These are phyloP conservation scores for Hirtodrosophila confusa DNA, from an alignment of 2,888 invertebrate species.

Conservation along the genomic window DNA sequence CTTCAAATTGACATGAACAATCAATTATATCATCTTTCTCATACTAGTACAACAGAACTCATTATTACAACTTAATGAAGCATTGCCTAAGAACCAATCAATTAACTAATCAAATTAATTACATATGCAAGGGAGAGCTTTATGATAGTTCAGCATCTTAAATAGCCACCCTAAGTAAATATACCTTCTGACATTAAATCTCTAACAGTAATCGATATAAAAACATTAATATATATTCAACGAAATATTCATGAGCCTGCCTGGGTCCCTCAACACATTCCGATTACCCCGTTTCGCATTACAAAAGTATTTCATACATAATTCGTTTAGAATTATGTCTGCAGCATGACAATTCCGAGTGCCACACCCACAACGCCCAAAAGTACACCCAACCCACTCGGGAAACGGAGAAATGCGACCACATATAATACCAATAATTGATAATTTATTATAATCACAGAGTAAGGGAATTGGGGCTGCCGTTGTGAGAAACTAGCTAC, in stretches of 20 bases:
- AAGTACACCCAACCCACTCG: neutral
- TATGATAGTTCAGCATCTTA: neutral
- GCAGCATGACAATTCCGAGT: slow-evolving; percentile 59
- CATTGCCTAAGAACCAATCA: too few species aligned
- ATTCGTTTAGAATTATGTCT: slow-evolving; percentile 75
- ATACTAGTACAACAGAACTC: too few species aligned
- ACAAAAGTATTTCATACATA: slow-evolving; percentile 50
- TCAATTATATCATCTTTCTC: too few species aligned
- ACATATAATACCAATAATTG: slow-evolving; percentile 75
- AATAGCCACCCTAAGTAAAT: slow-evolving; percentile 6
- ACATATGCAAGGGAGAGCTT: neutral
- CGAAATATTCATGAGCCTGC: slow-evolving; percentile 39
- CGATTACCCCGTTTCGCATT: slow-evolving; percentile 35
- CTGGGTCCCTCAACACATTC: slow-evolving; percentile 11
- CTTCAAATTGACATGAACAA: too few species aligned
- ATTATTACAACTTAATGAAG: too few species aligned
- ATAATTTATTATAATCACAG: slow-evolving; percentile 78
- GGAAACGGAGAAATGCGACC: slow-evolving; percentile 10
- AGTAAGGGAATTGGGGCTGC: slow-evolving; percentile 34
- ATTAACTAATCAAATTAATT: neutral
- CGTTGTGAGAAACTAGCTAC: slow-evolving; percentile 28
- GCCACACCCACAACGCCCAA: slow-evolving; percentile 48
- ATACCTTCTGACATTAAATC: slow-evolving; percentile 4
- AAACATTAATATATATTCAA: slow-evolving; percentile 50
- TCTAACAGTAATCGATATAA: slow-evolving; percentile 15